Conservation (phyloP, 2,888 invertebrate species). For the Trichopria drosophilae region DNA sequence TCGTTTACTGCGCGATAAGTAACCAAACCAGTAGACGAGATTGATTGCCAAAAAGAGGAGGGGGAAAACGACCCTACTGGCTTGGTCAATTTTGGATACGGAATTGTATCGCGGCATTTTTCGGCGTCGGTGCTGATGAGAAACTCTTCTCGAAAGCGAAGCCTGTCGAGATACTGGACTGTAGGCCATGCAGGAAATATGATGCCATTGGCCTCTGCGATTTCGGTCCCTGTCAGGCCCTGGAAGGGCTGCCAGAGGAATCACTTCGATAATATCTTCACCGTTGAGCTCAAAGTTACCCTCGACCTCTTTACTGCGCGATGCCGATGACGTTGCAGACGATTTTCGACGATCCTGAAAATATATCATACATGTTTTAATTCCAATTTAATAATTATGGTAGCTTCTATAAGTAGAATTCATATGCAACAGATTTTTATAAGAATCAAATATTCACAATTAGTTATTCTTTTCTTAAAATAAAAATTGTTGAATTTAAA, state of each 20-base stretch:
- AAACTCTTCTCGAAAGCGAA: conserved; percentile 31
- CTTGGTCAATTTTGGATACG: conserved; percentile 78
- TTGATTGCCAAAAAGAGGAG: conserved; percentile 75
- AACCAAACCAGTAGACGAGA: conserved; percentile 78
- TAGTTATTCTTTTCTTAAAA: too few relatives aligned
- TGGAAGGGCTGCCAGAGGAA: conserved; percentile 66
- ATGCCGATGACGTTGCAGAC: conserved; percentile 33
- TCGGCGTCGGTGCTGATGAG: conserved; percentile 53
- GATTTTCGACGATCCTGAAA: conserved; percentile 39
- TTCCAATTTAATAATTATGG: not conserved
- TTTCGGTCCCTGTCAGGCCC: conserved; percentile 55
- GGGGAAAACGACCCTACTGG: conserved; percentile 76
- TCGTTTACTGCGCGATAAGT: conserved; percentile 67
- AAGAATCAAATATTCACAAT: too few relatives aligned
- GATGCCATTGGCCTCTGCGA: conserved; percentile 44
- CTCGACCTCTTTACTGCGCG: too few relatives aligned
- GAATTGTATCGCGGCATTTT: conserved; percentile 72
- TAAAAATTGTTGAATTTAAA: too few relatives aligned
- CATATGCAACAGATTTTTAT: too few relatives aligned
- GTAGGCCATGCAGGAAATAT: conserved; percentile 57
- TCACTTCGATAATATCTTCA: conserved; percentile 62
- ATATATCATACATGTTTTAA: too few relatives aligned
- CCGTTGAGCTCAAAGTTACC: conserved; percentile 41
- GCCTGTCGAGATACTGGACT: conserved; percentile 43
- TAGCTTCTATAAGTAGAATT: too few relatives aligned